phyloP scores from a whole-genome alignment of 2,797 vertebrate species.

The Pangasius krempfi region DNA sequence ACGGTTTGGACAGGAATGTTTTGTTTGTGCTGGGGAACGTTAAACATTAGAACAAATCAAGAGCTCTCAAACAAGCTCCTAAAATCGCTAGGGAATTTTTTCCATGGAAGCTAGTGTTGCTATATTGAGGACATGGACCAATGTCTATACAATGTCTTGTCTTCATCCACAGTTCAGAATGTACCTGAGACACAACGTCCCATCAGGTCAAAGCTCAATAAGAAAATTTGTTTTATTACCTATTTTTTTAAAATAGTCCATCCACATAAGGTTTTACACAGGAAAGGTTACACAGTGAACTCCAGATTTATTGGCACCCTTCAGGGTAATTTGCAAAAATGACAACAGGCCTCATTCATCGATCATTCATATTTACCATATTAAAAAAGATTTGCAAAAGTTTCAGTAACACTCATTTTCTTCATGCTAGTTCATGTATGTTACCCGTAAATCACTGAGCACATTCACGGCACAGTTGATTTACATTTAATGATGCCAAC shows the following conservation, averaged over 20 bases:
- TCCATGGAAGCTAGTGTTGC: not conserved
- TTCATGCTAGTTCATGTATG: not conserved
- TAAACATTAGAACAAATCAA: not conserved
- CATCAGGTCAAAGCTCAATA: not conserved
- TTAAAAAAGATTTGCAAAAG: no score
- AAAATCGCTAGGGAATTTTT: not conserved
- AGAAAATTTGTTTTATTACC: not conserved
- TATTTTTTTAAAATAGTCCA: not conserved
- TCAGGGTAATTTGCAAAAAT: not conserved
- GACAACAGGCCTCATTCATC: not conserved
- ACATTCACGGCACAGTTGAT: not conserved
- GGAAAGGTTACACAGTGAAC: not conserved
- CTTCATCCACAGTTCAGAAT: not conserved
- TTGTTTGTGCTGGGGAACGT: conserved; percentile 22
- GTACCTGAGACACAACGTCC: not conserved
- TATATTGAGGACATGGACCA: not conserved
- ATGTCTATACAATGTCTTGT: not conserved
- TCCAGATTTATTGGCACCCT: not conserved
- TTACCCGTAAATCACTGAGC: not conserved
- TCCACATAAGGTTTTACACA: not conserved
- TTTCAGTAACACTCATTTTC: not conserved
- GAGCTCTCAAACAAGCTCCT: not conserved
- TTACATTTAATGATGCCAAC: not conserved
- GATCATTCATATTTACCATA: not conserved
- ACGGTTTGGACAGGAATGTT: not conserved